phyloP scores from a whole-genome alignment of 2,797 vertebrate species.

The Tiaroga cobitis region DNA sequence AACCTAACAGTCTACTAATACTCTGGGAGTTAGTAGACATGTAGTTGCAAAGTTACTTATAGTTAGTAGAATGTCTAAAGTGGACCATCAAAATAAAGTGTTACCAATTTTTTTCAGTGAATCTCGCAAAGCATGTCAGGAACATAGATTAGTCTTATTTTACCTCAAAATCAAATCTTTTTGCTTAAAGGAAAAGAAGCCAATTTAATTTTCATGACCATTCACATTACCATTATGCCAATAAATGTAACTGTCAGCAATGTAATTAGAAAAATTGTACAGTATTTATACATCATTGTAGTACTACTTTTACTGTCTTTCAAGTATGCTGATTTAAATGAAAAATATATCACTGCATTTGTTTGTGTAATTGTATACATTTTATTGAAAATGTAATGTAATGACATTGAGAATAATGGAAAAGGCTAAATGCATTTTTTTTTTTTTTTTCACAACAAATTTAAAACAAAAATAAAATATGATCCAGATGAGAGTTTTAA shows the following conservation, averaged over 20 bases:
- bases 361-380: no score
- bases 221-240: background rate
- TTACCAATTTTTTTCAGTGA: no score
- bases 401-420: background rate
- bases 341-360: background rate
- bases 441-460: background rate
- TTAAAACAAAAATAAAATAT: background rate
- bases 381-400: background rate
- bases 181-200: background rate
- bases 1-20: background rate
- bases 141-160: background rate
- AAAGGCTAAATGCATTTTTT: background rate
- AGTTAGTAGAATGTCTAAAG: no score
- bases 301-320: background rate
- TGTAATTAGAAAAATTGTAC: no score
- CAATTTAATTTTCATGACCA: no score
- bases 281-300: background rate
- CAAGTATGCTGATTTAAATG: background rate
- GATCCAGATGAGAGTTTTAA: background rate
- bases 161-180: background rate
- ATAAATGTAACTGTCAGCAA: background rate
- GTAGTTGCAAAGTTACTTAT: no score
- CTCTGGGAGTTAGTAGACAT: no score
- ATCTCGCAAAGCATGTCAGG: background rate
- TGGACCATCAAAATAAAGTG: no score